These are phyloP conservation scores for Lithobates sylvaticus DNA, from an alignment of 2,797 vertebrate genomes.

Conservation along the genomic window DNA sequence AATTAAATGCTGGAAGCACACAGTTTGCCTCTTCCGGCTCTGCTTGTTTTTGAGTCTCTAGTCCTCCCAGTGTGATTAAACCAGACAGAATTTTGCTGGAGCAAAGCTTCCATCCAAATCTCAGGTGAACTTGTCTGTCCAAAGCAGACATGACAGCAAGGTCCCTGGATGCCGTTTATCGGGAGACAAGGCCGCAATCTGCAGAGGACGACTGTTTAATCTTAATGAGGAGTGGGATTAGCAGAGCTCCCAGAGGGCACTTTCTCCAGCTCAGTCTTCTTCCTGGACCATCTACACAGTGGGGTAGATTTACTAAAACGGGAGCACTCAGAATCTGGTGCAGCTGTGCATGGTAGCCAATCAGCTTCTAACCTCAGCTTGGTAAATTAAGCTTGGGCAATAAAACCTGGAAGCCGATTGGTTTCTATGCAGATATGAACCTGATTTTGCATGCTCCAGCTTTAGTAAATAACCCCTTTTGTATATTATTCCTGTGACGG, in stretches of 20 bases:
- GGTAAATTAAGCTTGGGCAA: no score
- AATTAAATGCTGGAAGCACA: no score
- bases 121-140: conserved; percentile 35
- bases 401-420: no score
- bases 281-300: not conserved
- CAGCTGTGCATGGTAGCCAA: no score
- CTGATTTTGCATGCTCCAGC: no score
- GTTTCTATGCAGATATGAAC: no score
- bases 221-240: conserved; percentile 50
- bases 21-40: not conserved
- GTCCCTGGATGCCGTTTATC: conserved; percentile 42
- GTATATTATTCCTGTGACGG: no score
- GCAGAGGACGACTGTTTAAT: not conserved
- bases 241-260: not conserved
- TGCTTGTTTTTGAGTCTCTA: conserved; percentile 2
- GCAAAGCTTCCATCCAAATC: conserved; percentile 15
- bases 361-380: no score
- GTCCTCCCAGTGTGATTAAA: not conserved
- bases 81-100: not conserved
- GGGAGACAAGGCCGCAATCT: conserved; percentile 21
- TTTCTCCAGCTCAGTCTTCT: not conserved
- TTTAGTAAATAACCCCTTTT: no score
- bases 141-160: conserved; percentile 24
- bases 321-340: no score
- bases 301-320: no score